Base-by-base conservation (phyloP, 2,113 vertebrate species). In the Aspidoscelis tigris region DNA sequence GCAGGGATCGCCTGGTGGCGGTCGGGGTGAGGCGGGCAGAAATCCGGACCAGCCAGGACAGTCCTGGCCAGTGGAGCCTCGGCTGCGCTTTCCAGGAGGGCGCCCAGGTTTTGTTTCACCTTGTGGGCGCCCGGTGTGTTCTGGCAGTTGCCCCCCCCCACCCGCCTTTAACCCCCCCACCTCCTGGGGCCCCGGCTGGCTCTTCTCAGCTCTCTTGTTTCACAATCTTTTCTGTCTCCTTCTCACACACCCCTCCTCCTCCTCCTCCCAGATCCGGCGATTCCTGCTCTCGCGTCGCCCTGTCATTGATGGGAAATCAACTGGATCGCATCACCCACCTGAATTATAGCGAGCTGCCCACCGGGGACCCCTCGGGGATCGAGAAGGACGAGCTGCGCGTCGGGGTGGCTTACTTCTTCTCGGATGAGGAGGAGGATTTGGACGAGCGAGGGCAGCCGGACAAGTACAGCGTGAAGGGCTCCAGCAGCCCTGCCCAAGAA, bases 251-350 rank as follows among this genome's bases (percentile, higher is more conserved):
- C 89, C 68, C 84, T 88, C 90, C 92, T 86, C 83, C 90, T 92
- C 33, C 33, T 33, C 33, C 33, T 80, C 76, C 87, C 93, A 96
- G 96, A 97, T 96, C 97, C 96, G 94, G 96, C 95, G 95, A 94
- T 97, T 96, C 95, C 96, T 97, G 96, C 95, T 97, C 96, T 96
- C 95, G 94, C 95, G 94, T 95, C 95, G 97, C 95, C 97, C 94
- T 95, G 96, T 97, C 97, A 98, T 99, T 99, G 99, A 99, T 99
- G 99, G 99, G 99, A 97, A 99, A 99, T 96, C 99, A 99, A 99
- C 98, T 99, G 97, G 99, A 99, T 95, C 98, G 99, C 97, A 99
- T 99, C 97, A 99, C 98, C 95, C 98, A 99, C 97, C 98, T 99
- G 95, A 99, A 96, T 97, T 99, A 99, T 96, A 99, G 98, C 95